Evolutionary conservation across 2,888 invertebrate species (phyloP).

Genomic region (Lathronympha strigana): DNA sequence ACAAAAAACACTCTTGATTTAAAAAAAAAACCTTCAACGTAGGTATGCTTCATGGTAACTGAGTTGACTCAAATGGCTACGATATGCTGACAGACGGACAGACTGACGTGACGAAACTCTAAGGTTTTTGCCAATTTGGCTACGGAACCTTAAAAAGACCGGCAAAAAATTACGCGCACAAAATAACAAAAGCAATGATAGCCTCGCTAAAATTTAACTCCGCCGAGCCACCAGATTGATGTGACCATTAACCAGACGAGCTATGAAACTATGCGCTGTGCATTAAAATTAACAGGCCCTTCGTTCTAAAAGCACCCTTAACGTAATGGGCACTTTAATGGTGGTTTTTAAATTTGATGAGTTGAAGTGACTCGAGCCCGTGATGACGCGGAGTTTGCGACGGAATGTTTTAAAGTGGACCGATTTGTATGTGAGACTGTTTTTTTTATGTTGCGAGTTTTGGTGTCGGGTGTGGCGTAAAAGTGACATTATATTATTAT

Average conservation of each 20-base stretch:
- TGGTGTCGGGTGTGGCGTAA: too few relatives aligned
- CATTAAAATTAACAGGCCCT: conserved; percentile 41
- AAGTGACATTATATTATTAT: too few relatives aligned
- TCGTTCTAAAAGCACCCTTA: conserved; percentile 34
- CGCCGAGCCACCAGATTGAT: conserved; percentile 16
- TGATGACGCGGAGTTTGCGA: conserved; percentile 26
- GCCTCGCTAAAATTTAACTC: conserved; percentile 18
- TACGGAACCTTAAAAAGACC: too few relatives aligned
- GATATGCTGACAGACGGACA: too few relatives aligned
- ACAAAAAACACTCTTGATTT: too few relatives aligned
- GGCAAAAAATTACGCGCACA: too few relatives aligned
- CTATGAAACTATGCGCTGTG: conserved; percentile 36
- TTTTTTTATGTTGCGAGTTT: conserved; percentile 17
- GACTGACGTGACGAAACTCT: too few relatives aligned
- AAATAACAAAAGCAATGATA: conserved; percentile 1
- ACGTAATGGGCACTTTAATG: conserved; percentile 37
- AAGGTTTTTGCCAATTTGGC: too few relatives aligned
- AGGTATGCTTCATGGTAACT: too few relatives aligned
- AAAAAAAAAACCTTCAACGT: too few relatives aligned
- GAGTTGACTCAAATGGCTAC: too few relatives aligned
- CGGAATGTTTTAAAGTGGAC: conserved; percentile 29
- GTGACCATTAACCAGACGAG: conserved; percentile 29
- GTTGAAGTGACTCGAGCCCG: conserved; percentile 35
- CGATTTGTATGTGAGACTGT: conserved; percentile 23
- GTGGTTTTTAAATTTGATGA: conserved; percentile 39